These are phyloP conservation scores for Bubo bubo DNA, from an alignment of 2,113 vertebrate genomes.

Conservation along the genomic window DNA sequence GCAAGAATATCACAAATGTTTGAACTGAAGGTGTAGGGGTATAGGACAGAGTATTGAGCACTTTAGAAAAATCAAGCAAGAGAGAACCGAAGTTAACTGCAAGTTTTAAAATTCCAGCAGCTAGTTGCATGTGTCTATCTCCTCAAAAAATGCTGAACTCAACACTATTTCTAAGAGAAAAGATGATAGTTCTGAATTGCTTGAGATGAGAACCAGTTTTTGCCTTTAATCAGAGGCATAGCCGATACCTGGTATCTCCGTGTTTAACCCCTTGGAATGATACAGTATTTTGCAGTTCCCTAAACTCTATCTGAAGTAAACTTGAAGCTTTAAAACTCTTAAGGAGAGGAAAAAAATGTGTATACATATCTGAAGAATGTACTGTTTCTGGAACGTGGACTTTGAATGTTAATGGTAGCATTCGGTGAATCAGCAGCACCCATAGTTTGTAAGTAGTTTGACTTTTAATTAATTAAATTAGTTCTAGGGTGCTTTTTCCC, in stretches of 20 bases:
- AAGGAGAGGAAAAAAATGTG: not conserved
- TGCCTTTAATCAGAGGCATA: not conserved
- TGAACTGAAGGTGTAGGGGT: no score
- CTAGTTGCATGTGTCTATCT: not conserved
- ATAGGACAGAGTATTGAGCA: no score
- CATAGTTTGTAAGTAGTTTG: not conserved
- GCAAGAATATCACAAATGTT: not conserved
- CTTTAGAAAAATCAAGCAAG: not conserved
- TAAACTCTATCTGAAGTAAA: not conserved
- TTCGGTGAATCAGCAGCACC: not conserved
- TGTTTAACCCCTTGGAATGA: not conserved
- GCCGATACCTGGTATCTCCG: not conserved
- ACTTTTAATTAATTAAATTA: not conserved
- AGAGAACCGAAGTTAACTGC: not conserved
- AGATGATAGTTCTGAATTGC: not conserved
- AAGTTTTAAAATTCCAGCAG: not conserved
- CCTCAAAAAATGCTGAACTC: not conserved
- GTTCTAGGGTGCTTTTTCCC: not conserved
- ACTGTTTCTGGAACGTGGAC: not conserved
- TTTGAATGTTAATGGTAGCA: not conserved
- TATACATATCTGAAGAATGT: not conserved
- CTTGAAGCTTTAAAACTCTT: not conserved
- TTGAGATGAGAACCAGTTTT: not conserved
- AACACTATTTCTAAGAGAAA: not conserved
- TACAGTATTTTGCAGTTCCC: not conserved